Base-by-base conservation (phyloP, 2,888 invertebrate genomes). In the Shargacucullia verbasci region DNA sequence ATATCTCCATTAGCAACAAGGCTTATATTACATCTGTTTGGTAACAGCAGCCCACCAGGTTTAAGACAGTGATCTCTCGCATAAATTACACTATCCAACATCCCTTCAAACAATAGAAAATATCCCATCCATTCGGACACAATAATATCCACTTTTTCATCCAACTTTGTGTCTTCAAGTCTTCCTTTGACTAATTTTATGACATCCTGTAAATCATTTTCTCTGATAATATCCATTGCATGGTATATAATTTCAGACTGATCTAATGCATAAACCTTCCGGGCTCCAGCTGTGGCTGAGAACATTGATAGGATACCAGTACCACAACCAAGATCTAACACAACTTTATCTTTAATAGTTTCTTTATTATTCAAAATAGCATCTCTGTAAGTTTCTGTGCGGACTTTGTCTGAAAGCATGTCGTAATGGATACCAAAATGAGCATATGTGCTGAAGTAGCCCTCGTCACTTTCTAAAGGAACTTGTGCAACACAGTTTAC, bases 101-200 rank as follows among this genome's bases (percentile, higher is more conserved):
- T 99, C 40, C 98, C 99, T 93, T 99, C 99, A 87, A 98, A 99
- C 1, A 99, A 90, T 37, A 99, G 94, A 86, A 99, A 99, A 87
- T 99, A 99, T 0, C 99, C 99, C 99, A 99, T 99, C 99, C 99
- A 99, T 88, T 99, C 99, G 0, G 99, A 99, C 2, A 99, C 96
- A 71, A 99, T 98, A 5, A 99, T 96, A 86, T 99, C 99, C 34
- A 97, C 97, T 88, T 97, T 96, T 53, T 96, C 96, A 0, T 97
- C 97, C 44, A 98, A 87, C 49, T 95, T 92, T 4, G 97, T 96
- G 73, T 98, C 97, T 88, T 99, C 99, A 20, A 99, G 89, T 76
- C 97, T 95, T 0, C 98, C 98, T 90, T 98, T 98, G 0, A 98
- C 94, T 52, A 98, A 94, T 62, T 96, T 95, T 37, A 99, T 96